These are phyloP conservation scores for Aphelinus atriplicis DNA, from an alignment of 1,140 invertebrate genomes.

Conservation along the genomic window DNA sequence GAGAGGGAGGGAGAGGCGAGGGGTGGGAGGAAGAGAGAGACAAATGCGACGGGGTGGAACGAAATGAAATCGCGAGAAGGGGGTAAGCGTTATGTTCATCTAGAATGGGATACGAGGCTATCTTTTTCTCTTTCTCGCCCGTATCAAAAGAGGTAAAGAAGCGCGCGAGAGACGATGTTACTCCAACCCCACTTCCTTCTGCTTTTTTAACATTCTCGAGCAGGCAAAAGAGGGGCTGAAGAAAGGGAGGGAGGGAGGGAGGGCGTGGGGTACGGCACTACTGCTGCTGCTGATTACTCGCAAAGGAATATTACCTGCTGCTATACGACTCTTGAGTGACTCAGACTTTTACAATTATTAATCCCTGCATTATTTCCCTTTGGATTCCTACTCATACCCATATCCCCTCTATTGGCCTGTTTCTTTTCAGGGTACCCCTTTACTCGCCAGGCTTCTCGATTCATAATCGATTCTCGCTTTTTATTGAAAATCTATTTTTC, in stretches of 20 bases:
- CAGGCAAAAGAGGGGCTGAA: conserved; percentile 13
- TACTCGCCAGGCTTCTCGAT: too few relatives aligned
- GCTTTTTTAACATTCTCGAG: conserved; percentile 2
- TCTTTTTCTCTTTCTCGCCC: background rate
- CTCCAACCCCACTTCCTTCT: background rate
- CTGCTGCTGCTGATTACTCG: conserved; percentile 11
- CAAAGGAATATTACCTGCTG: conserved; percentile 52
- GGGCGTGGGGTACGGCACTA: background rate
- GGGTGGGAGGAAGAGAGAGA: conserved; percentile 13
- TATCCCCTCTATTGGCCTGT: background rate
- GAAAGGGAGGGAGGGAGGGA: conserved; percentile 20
- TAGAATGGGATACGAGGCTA: conserved; percentile 21
- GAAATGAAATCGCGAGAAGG: conserved; percentile 46
- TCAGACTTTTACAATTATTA: conserved; percentile 58
- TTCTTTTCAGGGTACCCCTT: background rate
- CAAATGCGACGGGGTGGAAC: conserved; percentile 41
- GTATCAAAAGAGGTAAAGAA: background rate
- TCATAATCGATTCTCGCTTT: too few relatives aligned
- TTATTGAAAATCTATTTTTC: too few relatives aligned
- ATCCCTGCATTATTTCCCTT: conserved; percentile 49
- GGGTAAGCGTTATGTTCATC: conserved; percentile 45
- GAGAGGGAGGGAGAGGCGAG: background rate
- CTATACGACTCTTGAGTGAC: conserved; percentile 52
- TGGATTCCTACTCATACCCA: conserved; percentile 44
- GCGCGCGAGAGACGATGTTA: conserved; percentile 11